These are phyloP conservation scores for Thunnus albacares DNA, from an alignment of 2,797 vertebrate species.

Conservation along the genomic window DNA sequence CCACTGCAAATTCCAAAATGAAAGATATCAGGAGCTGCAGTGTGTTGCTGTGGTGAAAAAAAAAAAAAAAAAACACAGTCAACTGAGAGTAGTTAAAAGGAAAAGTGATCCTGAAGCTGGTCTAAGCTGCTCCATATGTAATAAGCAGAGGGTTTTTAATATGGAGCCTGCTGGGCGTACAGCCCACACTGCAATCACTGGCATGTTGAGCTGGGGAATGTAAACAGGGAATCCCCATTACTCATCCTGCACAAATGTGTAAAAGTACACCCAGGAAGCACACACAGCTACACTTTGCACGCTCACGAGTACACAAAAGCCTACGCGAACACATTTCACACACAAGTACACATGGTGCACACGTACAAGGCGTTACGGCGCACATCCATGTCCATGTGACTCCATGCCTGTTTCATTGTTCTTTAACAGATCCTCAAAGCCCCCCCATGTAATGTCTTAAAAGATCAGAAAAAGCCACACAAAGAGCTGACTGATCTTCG, in stretches of 20 bases:
- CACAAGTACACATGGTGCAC: background rate
- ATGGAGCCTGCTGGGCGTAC: conserved; percentile 52
- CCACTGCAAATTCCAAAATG: conserved; percentile 33
- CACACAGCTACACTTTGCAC: conserved; percentile 40
- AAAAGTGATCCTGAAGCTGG: conserved; percentile 44
- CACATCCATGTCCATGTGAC: conserved; percentile 19
- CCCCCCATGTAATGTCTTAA: conserved; percentile 30
- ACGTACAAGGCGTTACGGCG: conserved; percentile 18
- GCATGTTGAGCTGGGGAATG: conserved; percentile 67
- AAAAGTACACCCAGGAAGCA: conserved; percentile 47
- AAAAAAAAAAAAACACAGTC: conserved; percentile 6
- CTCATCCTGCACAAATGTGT: conserved; percentile 70
- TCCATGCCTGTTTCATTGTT: conserved; percentile 42
- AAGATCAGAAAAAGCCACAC: conserved; percentile 53
- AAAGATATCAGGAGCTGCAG: conserved; percentile 43
- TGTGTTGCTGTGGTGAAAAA: background rate
- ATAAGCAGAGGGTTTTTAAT: conserved; percentile 57
- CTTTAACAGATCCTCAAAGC: conserved; percentile 32
- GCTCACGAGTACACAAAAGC: background rate
- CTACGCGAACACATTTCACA: conserved; percentile 20
- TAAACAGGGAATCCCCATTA: conserved; percentile 85
- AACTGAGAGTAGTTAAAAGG: conserved; percentile 24
- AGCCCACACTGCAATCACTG: conserved; percentile 62
- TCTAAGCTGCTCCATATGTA: conserved; percentile 40
- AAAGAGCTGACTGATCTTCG: conserved; percentile 39